A percentile compares a stretch with the other conserved stretches of the same genome.
Conservation (phyloP, 1,140 invertebrate species). For the Lasioglossum baleicum region DNA sequence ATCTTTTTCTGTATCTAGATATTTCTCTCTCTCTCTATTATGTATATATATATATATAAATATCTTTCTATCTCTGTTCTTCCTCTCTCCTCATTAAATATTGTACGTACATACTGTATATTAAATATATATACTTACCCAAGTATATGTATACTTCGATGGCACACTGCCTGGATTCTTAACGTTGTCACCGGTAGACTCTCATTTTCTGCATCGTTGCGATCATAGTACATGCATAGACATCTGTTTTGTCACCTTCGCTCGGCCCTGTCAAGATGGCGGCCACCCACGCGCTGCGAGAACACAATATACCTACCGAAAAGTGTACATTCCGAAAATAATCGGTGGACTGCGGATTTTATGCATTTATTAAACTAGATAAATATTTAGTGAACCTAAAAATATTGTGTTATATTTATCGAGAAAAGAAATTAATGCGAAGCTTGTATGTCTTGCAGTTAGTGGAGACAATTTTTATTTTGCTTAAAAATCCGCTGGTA, state of each 20-base stretch:
- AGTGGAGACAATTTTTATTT: too few relatives aligned
- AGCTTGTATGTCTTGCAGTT: too few relatives aligned
- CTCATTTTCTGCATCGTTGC: constrained; percentile 61
- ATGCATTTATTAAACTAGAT: too few relatives aligned
- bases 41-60: constrained; percentile 27
- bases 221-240: constrained; percentile 44
- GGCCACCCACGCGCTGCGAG: background rate
- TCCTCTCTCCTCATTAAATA: constrained; percentile 27
- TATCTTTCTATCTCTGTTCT: constrained; percentile 38
- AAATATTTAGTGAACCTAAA: too few relatives aligned
- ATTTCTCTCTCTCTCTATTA: constrained; percentile 49
- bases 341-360: too few relatives aligned
- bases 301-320: too few relatives aligned
- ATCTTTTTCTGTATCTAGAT: constrained; percentile 38
- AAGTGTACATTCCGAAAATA: too few relatives aligned
- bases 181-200: constrained; percentile 52
- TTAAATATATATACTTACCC: constrained; percentile 20
- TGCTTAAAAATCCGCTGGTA: too few relatives aligned
- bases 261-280: constrained; percentile 47
- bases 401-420: too few relatives aligned
- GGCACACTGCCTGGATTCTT: constrained; percentile 53
- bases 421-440: too few relatives aligned
- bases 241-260: constrained; percentile 28
- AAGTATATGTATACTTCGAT: constrained; percentile 31
- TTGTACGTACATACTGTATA: constrained; percentile 15